A percentile compares a stretch with the other conserved stretches of the same genome.
phyloP scores from a whole-genome alignment of 37 sponge, comb jelly and placozoan species.

The Spongilla lacustris region DNA sequence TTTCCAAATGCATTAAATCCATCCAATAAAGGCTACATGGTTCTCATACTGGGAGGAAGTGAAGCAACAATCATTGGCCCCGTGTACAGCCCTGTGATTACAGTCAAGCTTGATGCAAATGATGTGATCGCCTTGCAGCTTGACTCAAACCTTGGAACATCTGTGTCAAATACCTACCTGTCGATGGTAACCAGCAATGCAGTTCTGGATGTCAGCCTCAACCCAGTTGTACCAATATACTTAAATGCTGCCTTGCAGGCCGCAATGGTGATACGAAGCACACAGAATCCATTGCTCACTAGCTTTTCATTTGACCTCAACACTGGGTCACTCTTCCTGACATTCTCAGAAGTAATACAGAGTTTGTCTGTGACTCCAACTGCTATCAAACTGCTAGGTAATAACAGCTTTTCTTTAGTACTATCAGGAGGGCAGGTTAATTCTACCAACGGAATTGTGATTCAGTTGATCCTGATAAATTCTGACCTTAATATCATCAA shows the following conservation, averaged over 20 bases:
- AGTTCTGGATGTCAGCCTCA: conserved; percentile 62
- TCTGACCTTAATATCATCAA: conserved; percentile 71
- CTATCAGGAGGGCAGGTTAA: conserved; percentile 51
- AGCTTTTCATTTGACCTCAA: conserved; percentile 80
- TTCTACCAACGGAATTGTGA: conserved; percentile 49
- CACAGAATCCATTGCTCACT: conserved; percentile 45
- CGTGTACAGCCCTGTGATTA: conserved; percentile 44
- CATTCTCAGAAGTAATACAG: conserved; percentile 79
- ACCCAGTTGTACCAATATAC: conserved; percentile 30
- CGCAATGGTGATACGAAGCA: conserved; percentile 45
- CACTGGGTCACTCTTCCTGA: conserved; percentile 71
- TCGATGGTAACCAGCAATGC: conserved; percentile 33
- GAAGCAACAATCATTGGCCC: conserved; percentile 35
- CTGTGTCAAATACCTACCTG: conserved; percentile 65
- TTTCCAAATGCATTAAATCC: conserved; percentile 38
- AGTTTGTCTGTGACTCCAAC: conserved; percentile 31
- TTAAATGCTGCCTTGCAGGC: conserved; percentile 66
- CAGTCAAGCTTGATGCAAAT: conserved; percentile 30
- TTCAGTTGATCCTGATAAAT: conserved; percentile 48
- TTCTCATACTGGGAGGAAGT: conserved; percentile 8
- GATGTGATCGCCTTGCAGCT: conserved; percentile 66
- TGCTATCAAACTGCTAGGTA: conserved; percentile 29
- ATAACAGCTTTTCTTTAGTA: not conserved
- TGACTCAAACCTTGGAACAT: conserved; percentile 40
- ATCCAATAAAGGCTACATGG: not conserved